Base-by-base conservation (phyloP, 1,140 invertebrate genomes). In the Eumeta japonica region DNA sequence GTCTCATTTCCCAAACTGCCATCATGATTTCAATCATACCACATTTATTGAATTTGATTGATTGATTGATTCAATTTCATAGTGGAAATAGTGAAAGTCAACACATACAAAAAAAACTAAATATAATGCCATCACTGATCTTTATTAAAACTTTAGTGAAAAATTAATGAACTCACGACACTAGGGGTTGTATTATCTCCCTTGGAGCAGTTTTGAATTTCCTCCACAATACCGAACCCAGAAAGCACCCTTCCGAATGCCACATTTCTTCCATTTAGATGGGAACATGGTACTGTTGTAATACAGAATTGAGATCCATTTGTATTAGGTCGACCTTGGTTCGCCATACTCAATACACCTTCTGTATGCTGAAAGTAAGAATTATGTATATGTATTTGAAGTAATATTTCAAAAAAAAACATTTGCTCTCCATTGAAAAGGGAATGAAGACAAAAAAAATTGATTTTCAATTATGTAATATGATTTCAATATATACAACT, bases 221-320 rank as follows among this genome's bases (percentile, higher is more conserved):
- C 85, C 3, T 63, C 62, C 0, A 89, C 63, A 3, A 88, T 70
- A 9, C 80, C 79, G 30, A 89, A 64, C 11, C 90, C 90, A 55
- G 82, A 85, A 3, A 83, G 50, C 5, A 94, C 86, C 43, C 79
- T 79, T 1, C 94, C 95, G 71, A 97, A 94, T 16, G 92, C 91
- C 1, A 96, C 90, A 73, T 98, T 94, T 16, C 81, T 88, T 9
- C 85, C 86, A 70, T 98, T 89, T 15, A 97, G 73, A 52, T 97
- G 94, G 16, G 83, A 77, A 50, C 90, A 91, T 3, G 87, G 81
- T 0, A 84, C 87, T 10, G 87, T 82, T 2, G 92, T 94, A 13
- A 98, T 90, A 53, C 96, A 94, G 75, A 98, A 98, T 72, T 98
- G 94, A 4, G 91, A 95, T 37, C 87, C 90, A 58, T 97, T 97